These are phyloP conservation scores for Sicus ferrugineus DNA, from an alignment of 2,888 invertebrate genomes.

Conservation along the genomic window DNA sequence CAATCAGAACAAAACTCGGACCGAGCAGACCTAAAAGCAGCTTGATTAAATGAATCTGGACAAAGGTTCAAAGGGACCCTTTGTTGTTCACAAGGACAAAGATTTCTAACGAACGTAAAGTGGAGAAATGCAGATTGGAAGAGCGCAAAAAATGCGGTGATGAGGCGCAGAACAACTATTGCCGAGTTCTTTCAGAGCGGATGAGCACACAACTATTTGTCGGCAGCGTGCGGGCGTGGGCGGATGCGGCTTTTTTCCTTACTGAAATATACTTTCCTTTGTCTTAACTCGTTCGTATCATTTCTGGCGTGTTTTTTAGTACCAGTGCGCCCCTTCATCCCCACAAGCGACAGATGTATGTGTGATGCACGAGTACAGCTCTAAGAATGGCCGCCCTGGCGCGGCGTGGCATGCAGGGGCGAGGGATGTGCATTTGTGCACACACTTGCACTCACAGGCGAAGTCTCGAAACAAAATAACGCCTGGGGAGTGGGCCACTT, in stretches of 20 bases:
- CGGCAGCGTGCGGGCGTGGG: slow-evolving; percentile 11
- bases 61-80: slow-evolving; percentile 46
- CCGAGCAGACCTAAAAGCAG: slow-evolving; percentile 19
- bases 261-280: slow-evolving; percentile 41
- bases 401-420: slow-evolving; percentile 23
- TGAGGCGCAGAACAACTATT: slow-evolving; percentile 39
- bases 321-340: not conserved
- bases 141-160: slow-evolving; percentile 34
- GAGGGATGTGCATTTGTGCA: slow-evolving; percentile 14
- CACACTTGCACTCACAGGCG: slow-evolving; percentile 15
- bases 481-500: slow-evolving; percentile 41
- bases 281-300: slow-evolving; percentile 43
- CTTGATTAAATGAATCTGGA: slow-evolving; percentile 42
- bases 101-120: slow-evolving; percentile 37
- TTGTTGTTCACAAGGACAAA: slow-evolving; percentile 45
- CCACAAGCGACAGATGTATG: not conserved
- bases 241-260: slow-evolving; percentile 30
- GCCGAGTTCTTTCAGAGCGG: slow-evolving; percentile 31
- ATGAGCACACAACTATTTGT: slow-evolving; percentile 36
- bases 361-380: slow-evolving; percentile 12
- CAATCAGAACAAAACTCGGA: slow-evolving; percentile 16
- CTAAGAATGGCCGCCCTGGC: slow-evolving; percentile 6
- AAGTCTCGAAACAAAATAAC: slow-evolving; percentile 25
- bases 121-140: slow-evolving; percentile 33
- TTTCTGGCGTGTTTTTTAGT: slow-evolving; percentile 34